A percentile compares a stretch with the other conserved stretches of the same genome.
These are phyloP conservation scores for Ceraclea dissimilis DNA, from an alignment of 2,888 invertebrate genomes.

Conservation along the genomic window DNA sequence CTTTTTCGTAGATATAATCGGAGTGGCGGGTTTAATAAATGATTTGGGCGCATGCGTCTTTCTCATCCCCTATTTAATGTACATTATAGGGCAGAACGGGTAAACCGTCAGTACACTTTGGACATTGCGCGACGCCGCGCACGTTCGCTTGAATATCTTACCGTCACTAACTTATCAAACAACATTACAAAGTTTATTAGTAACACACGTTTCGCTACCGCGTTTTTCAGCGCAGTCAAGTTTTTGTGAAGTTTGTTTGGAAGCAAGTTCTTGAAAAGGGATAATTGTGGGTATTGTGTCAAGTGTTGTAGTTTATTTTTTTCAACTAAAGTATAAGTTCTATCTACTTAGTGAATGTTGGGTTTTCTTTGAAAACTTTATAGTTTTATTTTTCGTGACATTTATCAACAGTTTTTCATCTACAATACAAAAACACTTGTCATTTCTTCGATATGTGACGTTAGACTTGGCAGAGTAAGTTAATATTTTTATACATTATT, in stretches of 20 bases:
- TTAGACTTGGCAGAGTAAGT: no score
- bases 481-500: no score
- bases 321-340: no score
- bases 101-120: neutral
- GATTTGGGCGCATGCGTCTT: neutral
- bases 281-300: neutral
- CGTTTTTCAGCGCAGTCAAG: neutral
- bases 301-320: neutral
- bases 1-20: neutral
- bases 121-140: neutral
- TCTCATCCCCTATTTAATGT: neutral
- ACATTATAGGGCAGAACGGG: neutral
- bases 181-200: neutral
- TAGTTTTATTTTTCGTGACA: no score
- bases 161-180: neutral
- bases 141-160: neutral
- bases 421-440: no score
- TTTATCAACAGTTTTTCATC: no score
- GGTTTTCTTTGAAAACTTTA: no score
- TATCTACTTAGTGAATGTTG: no score
- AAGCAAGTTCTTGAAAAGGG: neutral
- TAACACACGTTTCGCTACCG: neutral
- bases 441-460: no score
- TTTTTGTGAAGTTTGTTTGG: constrained; percentile 5
- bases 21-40: constrained; percentile 5